Evolutionary conservation across 2,888 invertebrate genomes (phyloP).

Genomic region (Orthonychiurus folsomi): DNA sequence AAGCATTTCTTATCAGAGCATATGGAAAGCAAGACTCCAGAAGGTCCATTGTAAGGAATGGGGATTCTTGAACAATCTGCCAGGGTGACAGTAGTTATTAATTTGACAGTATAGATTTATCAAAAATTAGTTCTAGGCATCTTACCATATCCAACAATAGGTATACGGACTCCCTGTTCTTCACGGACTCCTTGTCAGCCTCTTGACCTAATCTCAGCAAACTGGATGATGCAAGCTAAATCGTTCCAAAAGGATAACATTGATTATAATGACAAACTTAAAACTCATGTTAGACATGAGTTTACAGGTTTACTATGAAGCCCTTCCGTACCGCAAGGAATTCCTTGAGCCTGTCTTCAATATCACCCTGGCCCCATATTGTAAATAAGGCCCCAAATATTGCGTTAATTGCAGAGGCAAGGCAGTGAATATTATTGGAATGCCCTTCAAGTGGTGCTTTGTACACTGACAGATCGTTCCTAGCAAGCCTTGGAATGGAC

Average conservation of each 20-base stretch:
- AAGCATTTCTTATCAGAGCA: constrained; percentile 92
- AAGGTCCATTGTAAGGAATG: constrained; percentile 96
- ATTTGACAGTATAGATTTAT: constrained; percentile 31
- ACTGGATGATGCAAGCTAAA: constrained; percentile 81
- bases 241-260: not conserved
- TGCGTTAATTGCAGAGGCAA: constrained; percentile 90
- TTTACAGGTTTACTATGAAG: not conserved
- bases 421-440: constrained; percentile 97
- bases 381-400: constrained; percentile 95
- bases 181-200: constrained; percentile 85
- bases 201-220: constrained; percentile 88
- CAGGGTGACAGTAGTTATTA: too few species aligned
- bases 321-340: constrained; percentile 56
- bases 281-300: not conserved
- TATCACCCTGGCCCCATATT: constrained; percentile 89
- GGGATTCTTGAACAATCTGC: constrained; percentile 95
- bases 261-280: too few species aligned
- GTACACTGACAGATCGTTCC: constrained; percentile 80
- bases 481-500: constrained; percentile 87
- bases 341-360: constrained; percentile 96
- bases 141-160: constrained; percentile 74
- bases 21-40: constrained; percentile 99
- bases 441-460: constrained; percentile 82
- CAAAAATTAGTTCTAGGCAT: too few species aligned
- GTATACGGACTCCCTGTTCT: constrained; percentile 93